phyloP scores from a whole-genome alignment of 2,113 vertebrate species.

The Chionomys nivalis region DNA sequence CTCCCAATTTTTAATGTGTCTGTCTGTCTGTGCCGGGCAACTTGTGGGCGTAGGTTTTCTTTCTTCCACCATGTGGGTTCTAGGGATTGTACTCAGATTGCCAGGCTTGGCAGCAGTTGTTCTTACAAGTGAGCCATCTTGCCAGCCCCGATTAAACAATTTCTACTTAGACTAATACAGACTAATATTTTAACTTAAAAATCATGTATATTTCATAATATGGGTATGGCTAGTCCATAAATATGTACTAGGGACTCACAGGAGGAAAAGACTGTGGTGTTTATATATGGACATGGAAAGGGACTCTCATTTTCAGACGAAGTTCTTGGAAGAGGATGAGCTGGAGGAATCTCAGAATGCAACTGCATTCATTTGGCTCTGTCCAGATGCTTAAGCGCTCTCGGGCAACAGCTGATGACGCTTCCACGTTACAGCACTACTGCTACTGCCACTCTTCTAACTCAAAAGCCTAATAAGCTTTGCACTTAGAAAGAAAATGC shows the following conservation, averaged over 20 bases:
- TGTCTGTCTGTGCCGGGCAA: not conserved
- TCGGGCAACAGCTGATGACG: not conserved
- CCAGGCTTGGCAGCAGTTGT: not conserved
- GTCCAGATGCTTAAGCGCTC: not conserved
- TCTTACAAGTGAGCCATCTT: not conserved
- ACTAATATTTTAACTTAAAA: not conserved
- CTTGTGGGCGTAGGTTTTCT: not conserved
- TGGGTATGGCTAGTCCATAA: not conserved
- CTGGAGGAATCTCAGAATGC: not conserved
- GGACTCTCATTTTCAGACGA: not conserved
- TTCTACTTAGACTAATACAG: not conserved
- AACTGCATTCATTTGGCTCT: not conserved
- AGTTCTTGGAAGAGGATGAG: not conserved
- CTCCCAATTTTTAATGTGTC: not conserved
- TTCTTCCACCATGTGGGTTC: not conserved
- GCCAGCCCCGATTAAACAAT: not conserved
- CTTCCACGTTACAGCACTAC: not conserved
- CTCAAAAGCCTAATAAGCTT: not conserved
- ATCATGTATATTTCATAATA: not conserved
- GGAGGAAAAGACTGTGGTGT: not conserved
- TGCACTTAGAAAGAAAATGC: not conserved
- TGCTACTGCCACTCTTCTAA: not conserved
- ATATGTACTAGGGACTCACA: not conserved
- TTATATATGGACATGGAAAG: not conserved
- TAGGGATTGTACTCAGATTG: not conserved